These are phyloP conservation scores for Phaenicophaeus curvirostris DNA, from an alignment of 2,797 vertebrate genomes.

Conservation along the genomic window DNA sequence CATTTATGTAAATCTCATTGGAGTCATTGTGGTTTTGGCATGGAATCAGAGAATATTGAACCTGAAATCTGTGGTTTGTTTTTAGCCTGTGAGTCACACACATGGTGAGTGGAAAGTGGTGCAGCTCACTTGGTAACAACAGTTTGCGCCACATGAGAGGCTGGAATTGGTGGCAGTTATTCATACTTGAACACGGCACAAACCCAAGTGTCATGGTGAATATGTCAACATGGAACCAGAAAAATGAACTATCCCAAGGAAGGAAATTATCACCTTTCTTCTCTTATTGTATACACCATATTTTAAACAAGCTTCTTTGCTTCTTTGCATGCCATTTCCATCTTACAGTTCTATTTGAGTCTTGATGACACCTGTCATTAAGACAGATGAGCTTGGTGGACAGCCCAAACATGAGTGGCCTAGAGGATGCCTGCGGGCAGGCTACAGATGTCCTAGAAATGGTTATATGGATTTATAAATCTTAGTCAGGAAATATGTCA, in stretches of 20 bases:
- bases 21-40: conserved; percentile 63
- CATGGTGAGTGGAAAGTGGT: conserved; percentile 47
- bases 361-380: conserved; percentile 41
- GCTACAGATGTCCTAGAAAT: conserved; percentile 29
- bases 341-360: not conserved
- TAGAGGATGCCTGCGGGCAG: conserved; percentile 29
- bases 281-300: not conserved
- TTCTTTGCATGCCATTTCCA: not conserved
- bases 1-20: conserved; percentile 35
- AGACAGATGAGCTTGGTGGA: conserved; percentile 30
- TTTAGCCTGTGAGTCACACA: conserved; percentile 51
- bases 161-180: not conserved
- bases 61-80: conserved; percentile 58
- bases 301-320: not conserved
- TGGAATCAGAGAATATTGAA: conserved; percentile 20
- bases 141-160: not conserved
- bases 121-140: not conserved
- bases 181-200: not conserved
- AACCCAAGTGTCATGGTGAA: not conserved
- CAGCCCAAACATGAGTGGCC: not conserved
- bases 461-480: not conserved
- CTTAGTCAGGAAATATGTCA: conserved; percentile 50
- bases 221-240: not conserved
- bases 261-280: not conserved
- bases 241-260: not conserved